Evolutionary conservation across 1,140 invertebrate species (phyloP).

Genomic region (Magallana gigas): DNA sequence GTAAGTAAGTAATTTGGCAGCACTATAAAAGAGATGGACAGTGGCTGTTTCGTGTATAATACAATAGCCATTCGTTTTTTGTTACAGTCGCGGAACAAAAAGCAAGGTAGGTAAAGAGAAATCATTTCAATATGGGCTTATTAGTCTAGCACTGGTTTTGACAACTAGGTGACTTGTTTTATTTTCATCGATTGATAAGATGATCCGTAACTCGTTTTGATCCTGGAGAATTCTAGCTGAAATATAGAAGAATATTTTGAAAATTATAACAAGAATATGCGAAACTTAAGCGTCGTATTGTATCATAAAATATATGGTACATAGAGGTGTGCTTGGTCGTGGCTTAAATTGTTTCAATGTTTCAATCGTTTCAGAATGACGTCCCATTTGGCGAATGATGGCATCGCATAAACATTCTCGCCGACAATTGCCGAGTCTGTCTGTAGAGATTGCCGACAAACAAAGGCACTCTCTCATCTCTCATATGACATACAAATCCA

Average conservation of each 20-base stretch:
- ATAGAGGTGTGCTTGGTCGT: too few relatives aligned
- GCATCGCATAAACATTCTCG: constrained; percentile 9
- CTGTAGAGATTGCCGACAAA: not conserved
- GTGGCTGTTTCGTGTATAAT: not conserved
- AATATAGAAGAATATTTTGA: too few relatives aligned
- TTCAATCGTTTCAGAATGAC: not conserved
- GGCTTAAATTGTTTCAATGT: too few relatives aligned
- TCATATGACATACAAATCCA: constrained; percentile 28
- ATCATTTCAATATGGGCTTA: not conserved
- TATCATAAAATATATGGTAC: too few relatives aligned
- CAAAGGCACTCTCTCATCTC: not conserved
- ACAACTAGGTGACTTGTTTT: too few relatives aligned
- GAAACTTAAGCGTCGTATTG: too few relatives aligned
- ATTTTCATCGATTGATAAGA: too few relatives aligned
- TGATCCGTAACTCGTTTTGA: too few relatives aligned
- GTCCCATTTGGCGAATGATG: not conserved
- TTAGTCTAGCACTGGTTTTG: too few relatives aligned
- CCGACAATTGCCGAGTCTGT: not conserved
- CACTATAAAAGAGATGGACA: not conserved
- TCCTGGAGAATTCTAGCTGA: too few relatives aligned
- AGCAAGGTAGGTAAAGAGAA: not conserved
- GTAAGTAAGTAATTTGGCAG: not conserved
- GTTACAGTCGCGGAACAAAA: not conserved
- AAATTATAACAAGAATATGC: too few relatives aligned
- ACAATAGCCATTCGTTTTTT: not conserved